Conservation (phyloP, 2,888 invertebrate genomes). For the Athalia circularis region DNA sequence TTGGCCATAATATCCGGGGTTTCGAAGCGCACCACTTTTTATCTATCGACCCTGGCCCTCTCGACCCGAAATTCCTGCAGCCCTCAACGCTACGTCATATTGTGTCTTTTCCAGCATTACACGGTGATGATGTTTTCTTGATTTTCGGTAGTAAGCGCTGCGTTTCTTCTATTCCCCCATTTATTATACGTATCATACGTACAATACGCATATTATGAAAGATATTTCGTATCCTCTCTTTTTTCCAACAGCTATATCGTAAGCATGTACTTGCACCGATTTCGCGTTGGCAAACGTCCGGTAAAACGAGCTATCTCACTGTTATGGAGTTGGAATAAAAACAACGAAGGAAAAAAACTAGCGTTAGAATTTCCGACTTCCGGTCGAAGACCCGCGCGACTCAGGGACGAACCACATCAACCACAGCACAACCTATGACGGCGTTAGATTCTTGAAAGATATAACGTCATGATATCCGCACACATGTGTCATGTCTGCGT, state of each 20-base stretch:
- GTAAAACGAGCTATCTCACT: neutral
- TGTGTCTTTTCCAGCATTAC: too few species aligned
- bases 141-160: too few species aligned
- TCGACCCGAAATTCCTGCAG: too few species aligned
- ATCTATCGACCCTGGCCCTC: too few species aligned
- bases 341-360: neutral
- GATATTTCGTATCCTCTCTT: neutral
- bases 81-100: too few species aligned
- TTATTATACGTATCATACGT: neutral
- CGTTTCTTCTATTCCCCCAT: too few species aligned
- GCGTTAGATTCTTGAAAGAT: slow-evolving; percentile 5
- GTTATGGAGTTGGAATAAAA: neutral
- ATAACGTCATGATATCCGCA: neutral
- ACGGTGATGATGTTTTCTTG: too few species aligned
- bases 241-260: too few species aligned
- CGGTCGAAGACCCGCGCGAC: slow-evolving; percentile 3
- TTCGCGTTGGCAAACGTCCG: slow-evolving; percentile 31
- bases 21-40: too few species aligned
- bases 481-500: neutral
- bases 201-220: neutral
- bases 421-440: neutral
- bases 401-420: neutral
- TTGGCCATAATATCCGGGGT: too few species aligned
- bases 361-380: slow-evolving; percentile 38
- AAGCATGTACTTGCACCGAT: neutral